Evolutionary conservation across 2,888 invertebrate genomes (phyloP).

Genomic region (Caenorhabditis auriculariae): DNA sequence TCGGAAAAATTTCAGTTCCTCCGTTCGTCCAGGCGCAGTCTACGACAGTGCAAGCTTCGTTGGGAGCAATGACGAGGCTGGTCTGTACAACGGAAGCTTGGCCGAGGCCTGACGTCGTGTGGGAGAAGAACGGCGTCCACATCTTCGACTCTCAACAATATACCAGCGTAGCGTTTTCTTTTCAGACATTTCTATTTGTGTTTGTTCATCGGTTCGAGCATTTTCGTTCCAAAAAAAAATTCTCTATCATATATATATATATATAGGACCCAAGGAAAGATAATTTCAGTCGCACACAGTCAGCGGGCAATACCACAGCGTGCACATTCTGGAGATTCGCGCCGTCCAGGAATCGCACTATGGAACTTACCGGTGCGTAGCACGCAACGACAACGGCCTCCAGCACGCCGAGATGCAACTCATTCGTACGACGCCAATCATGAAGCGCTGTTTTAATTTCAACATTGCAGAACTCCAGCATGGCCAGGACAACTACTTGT

Average conservation of each 20-base stretch:
- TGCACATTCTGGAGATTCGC: constrained; percentile 57
- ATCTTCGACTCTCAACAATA: too few relatives aligned
- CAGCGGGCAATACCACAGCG: constrained; percentile 52
- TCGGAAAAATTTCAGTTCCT: constrained; percentile 44
- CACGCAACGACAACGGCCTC: constrained; percentile 59
- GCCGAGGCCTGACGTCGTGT: constrained; percentile 58
- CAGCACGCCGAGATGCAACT: constrained; percentile 56
- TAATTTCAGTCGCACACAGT: constrained; percentile 47
- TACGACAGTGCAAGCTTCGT: constrained; percentile 20
- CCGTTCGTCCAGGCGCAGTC: constrained; percentile 57
- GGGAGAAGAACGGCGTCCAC: constrained; percentile 54
- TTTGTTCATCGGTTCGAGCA: neutral
- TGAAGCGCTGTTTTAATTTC: neutral
- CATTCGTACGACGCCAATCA: constrained; percentile 24
- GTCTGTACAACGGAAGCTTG: constrained; percentile 59
- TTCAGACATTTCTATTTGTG: neutral
- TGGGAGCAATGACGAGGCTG: constrained; percentile 34
- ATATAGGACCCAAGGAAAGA: neutral
- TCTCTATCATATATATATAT: neutral
- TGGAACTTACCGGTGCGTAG: constrained; percentile 59
- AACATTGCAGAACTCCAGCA: constrained; percentile 1
- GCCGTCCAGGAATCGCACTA: constrained; percentile 42
- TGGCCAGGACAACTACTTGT: constrained; percentile 1
- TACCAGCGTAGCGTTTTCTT: neutral
- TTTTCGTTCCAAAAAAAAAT: neutral